These are phyloP conservation scores for Merodon equestris DNA, from an alignment of 2,888 invertebrate species.

Conservation along the genomic window DNA sequence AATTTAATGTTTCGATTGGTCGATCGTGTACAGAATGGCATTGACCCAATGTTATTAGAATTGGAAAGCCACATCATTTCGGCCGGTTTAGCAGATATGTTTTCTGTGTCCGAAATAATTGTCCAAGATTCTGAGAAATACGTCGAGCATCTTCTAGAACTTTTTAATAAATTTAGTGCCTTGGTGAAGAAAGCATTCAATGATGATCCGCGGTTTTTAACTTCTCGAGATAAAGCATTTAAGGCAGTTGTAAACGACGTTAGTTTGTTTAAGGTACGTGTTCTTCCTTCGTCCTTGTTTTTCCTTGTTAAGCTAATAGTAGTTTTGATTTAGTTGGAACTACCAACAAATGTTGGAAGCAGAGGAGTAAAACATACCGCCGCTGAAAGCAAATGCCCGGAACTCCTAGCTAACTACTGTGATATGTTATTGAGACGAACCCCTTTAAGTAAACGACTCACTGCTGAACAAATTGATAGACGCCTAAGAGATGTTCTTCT, in stretches of 20 bases:
- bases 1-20: conserved; percentile 85
- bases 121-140: conserved; percentile 99
- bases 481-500: conserved; percentile 95
- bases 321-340: conserved; percentile 81
- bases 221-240: conserved; percentile 98
- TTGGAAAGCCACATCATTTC: conserved; percentile 95
- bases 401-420: conserved; percentile 99
- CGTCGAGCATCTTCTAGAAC: conserved; percentile 94
- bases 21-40: conserved; percentile 93
- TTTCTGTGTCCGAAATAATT: conserved; percentile 95
- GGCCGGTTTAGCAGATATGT: conserved; percentile 97
- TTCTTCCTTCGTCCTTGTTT: background rate
- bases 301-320: conserved; percentile 6
- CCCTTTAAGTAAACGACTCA: conserved; percentile 95
- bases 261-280: conserved; percentile 86
- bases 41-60: conserved; percentile 93
- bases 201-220: conserved; percentile 98
- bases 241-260: conserved; percentile 99
- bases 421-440: conserved; percentile 99
- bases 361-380: conserved; percentile 84
- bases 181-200: conserved; percentile 96
- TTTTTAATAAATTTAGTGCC: conserved; percentile 95
- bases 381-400: conserved; percentile 99
- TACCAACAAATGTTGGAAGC: conserved; percentile 82
- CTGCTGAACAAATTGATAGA: conserved; percentile 97